These are phyloP conservation scores for Rhineura floridana DNA, from an alignment of 2,113 vertebrate genomes.

Conservation along the genomic window DNA sequence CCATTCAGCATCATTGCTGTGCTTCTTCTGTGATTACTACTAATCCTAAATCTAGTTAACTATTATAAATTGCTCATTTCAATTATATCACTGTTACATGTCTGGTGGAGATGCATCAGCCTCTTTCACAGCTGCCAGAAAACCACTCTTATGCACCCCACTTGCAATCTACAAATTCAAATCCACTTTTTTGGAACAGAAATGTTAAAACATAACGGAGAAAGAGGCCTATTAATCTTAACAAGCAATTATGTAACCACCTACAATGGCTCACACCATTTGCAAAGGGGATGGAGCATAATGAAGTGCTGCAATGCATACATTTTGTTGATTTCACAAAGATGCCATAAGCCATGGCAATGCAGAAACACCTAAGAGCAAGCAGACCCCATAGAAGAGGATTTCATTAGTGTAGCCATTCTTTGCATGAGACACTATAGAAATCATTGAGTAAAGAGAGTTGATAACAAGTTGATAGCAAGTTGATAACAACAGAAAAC, in stretches of 20 bases:
- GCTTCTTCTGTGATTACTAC: not conserved
- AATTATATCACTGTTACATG: not conserved
- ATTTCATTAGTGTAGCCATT: rapidly evolving
- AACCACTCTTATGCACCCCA: not conserved
- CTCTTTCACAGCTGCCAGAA: not conserved
- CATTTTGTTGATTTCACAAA: not conserved
- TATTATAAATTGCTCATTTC: not conserved
- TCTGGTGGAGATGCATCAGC: not conserved
- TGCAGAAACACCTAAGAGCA: not conserved
- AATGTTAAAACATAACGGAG: not conserved
- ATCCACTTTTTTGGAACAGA: not conserved
- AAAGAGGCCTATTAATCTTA: not conserved
- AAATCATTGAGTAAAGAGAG: rapidly evolving
- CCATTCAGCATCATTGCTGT: not conserved
- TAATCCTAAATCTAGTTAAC: not conserved
- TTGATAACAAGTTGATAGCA: not conserved
- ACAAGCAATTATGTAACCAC: not conserved
- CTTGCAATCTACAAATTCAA: not conserved
- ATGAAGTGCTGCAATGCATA: not conserved
- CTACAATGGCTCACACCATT: not conserved
- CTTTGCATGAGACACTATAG: not conserved
- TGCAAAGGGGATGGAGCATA: not conserved
- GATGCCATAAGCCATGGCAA: not conserved
- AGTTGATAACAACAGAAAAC: not conserved
- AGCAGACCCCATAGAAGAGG: not conserved